Base-by-base conservation (phyloP, 2,888 invertebrate species). In the Pseudeuparius sepicola region DNA sequence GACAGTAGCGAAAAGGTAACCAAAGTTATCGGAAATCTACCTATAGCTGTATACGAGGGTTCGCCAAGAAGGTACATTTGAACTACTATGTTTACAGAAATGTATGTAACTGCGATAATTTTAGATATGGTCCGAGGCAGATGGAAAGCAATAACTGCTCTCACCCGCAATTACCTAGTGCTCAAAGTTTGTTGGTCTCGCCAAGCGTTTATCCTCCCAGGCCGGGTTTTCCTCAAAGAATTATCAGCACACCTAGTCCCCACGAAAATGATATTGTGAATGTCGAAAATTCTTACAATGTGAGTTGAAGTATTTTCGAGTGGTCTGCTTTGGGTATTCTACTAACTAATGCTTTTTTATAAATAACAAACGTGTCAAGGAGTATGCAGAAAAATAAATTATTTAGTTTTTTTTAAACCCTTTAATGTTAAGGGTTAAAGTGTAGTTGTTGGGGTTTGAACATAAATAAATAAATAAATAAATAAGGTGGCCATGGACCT, bases 21-120 rank as follows among this genome's bases (percentile, higher is more conserved):
- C 39, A 54, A 54, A 48, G 75, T 84, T 24, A 85, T 86, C 52
- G 86, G 85, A 28, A 81, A 76, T 60, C 66, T 87, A 51, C 89
- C 89, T n/a, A 90, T 92, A 49, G 88, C 90, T 12, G 87, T 90
- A 55, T 92, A 92, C 57, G 88, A 90, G 49, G 89, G 87, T 10
- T 90, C 89, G 24, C 90, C 90, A 10, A 67, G 88, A 47, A 73
- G 90, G 47, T 89, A 89, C 57, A n/a, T n/a, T n/a, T n/a, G n/a
- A n/a, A n/a, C n/a, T n/a, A n/a, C n/a, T n/a, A n/a, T n/a, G n/a
- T n/a, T n/a, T n/a, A n/a, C n/a, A n/a, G n/a, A n/a, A n/a, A n/a
- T n/a, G n/a, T n/a, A n/a, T n/a, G n/a, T n/a, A n/a, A n/a, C n/a
- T n/a, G n/a, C n/a, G n/a, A n/a, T n/a, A n/a, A n/a, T n/a, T n/a